Percentiles rank a stretch among this genome's conserved stretches.
Conservation (phyloP, 2,888 invertebrate species). For the Scaptomyza caliginosa region DNA sequence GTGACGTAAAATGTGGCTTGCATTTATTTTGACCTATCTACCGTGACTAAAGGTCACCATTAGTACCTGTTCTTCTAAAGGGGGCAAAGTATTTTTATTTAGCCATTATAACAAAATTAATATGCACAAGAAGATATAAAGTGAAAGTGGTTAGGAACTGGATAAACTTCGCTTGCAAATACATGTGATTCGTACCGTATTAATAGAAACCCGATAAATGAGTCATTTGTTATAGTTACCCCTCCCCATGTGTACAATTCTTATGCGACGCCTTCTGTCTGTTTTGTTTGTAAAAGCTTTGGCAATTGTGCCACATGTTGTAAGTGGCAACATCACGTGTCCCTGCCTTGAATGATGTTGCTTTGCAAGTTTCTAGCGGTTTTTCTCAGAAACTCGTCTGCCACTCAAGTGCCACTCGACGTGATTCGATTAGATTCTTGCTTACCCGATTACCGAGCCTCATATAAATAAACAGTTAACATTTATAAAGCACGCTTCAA, state of each 20-base stretch:
- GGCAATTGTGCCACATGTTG: constrained; percentile 38
- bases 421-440: constrained; percentile 35
- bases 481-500: constrained; percentile 15
- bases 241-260: neutral
- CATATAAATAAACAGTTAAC: constrained; percentile 1
- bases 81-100: constrained; percentile 3
- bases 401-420: constrained; percentile 4
- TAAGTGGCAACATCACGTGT: constrained; percentile 27
- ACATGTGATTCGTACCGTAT: neutral
- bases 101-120: constrained; percentile 37
- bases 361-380: neutral
- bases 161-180: neutral
- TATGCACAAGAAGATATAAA: neutral
- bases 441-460: constrained; percentile 23
- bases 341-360: neutral
- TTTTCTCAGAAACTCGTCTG: neutral
- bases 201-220: constrained; percentile 21
- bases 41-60: constrained; percentile 53
- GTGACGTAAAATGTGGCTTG: constrained; percentile 28
- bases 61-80: neutral
- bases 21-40: constrained; percentile 49
- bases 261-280: neutral
- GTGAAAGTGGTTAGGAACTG: neutral
- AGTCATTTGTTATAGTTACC: constrained; percentile 26
- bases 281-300: constrained; percentile 32